Conservation (phyloP, 2,113 vertebrate species). For the Phrynosoma platyrhinos region DNA sequence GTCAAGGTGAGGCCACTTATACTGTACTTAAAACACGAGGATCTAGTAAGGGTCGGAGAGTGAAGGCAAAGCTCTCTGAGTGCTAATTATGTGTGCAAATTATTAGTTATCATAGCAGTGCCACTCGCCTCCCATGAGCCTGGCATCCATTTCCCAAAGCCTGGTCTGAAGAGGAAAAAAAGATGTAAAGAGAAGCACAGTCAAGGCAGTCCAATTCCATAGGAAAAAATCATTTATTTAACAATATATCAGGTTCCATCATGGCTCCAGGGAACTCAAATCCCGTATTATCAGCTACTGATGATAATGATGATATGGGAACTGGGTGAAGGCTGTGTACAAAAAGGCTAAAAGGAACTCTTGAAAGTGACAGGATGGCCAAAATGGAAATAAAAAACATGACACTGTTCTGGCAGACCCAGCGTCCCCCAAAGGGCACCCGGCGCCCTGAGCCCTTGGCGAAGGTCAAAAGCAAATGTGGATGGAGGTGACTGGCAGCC, state of each 20-base stretch:
- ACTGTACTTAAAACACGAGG: too few relatives aligned
- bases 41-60: too few relatives aligned
- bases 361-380: slow-evolving; percentile 55
- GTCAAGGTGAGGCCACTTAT: too few relatives aligned
- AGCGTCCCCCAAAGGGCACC: slow-evolving; percentile 80
- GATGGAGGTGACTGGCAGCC: background rate
- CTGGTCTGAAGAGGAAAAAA: background rate
- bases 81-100: too few relatives aligned
- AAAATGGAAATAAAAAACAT: slow-evolving; percentile 54
- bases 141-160: background rate
- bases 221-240: slow-evolving; percentile 93
- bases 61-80: too few relatives aligned
- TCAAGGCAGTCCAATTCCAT: slow-evolving; percentile 77
- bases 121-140: background rate
- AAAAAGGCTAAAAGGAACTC: slow-evolving; percentile 67
- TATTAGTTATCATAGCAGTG: too few relatives aligned
- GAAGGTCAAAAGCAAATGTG: fast-evolving
- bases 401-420: background rate
- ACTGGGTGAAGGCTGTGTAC: slow-evolving; percentile 77
- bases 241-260: slow-evolving; percentile 92
- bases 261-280: slow-evolving; percentile 83
- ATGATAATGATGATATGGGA: slow-evolving; percentile 80
- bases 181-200: slow-evolving; percentile 42
- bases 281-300: slow-evolving; percentile 81
- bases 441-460: slow-evolving; percentile 38